Percentiles rank a stretch among this genome's conserved stretches.
Evolutionary conservation across 2,797 vertebrate genomes (phyloP).

Genomic region (Parotocinclus haroldoi): DNA sequence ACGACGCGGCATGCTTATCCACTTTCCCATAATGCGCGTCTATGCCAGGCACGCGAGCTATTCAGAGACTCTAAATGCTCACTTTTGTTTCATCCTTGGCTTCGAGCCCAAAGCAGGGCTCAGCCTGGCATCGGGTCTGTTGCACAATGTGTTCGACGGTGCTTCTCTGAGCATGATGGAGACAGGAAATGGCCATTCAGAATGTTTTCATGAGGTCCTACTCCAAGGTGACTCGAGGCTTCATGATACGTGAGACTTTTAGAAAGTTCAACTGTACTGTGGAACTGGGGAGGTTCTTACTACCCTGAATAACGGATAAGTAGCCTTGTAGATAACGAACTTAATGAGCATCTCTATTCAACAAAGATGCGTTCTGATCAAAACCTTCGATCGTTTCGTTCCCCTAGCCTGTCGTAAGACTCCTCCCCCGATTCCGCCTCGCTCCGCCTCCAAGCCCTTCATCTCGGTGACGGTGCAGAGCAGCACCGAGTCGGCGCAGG

Average conservation of each 20-base stretch:
- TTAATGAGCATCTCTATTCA: too few relatives aligned
- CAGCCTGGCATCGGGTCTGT: constrained; percentile 29
- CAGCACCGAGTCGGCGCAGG: constrained; percentile 97
- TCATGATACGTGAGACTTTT: too few relatives aligned
- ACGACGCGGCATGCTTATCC: constrained; percentile 36
- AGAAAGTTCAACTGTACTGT: too few relatives aligned
- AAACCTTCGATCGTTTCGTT: too few relatives aligned
- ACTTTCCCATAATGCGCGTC: constrained; percentile 44
- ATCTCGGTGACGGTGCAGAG: constrained; percentile 98
- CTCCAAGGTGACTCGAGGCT: neutral
- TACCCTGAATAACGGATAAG: too few relatives aligned
- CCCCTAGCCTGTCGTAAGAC: constrained; percentile 84
- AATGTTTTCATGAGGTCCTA: constrained; percentile 8
- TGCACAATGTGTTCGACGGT: constrained; percentile 6
- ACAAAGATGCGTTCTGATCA: too few relatives aligned
- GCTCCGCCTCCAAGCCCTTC: constrained; percentile 91
- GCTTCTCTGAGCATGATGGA: neutral
- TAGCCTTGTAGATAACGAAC: too few relatives aligned
- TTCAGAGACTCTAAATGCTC: constrained; percentile 48
- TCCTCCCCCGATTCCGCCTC: constrained; percentile 92
- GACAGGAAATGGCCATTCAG: neutral
- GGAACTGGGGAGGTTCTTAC: too few relatives aligned
- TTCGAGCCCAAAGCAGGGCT: constrained; percentile 18
- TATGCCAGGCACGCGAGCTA: constrained; percentile 47
- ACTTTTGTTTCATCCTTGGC: constrained; percentile 46